Percentiles rank a stretch among this genome's conserved stretches.
Evolutionary conservation across 1,140 invertebrate genomes (phyloP).

Genomic region (Nasonia vitripennis): DNA sequence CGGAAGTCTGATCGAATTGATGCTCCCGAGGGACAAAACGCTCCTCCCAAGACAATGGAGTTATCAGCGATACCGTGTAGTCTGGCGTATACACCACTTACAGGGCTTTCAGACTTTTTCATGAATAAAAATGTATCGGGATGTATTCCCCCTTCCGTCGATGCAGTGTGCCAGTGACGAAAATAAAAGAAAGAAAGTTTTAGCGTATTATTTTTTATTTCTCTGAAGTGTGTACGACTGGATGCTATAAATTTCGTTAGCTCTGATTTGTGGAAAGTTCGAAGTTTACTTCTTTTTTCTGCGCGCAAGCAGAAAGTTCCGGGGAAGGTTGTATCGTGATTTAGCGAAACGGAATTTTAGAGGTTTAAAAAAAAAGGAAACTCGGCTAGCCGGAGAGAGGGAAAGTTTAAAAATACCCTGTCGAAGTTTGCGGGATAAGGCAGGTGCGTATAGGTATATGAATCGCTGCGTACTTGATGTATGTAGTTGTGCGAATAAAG

Average conservation of each 20-base stretch:
- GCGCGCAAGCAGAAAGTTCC: background rate
- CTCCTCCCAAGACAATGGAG: background rate
- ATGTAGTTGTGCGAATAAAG: background rate
- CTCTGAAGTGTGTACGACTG: background rate
- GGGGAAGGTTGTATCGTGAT: background rate
- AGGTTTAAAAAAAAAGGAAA: no score
- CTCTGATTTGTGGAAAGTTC: background rate
- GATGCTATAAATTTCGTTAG: background rate
- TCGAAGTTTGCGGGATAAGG: background rate
- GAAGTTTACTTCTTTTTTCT: background rate
- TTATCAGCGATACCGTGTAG: background rate
- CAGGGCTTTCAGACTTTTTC: background rate
- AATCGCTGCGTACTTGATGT: no score
- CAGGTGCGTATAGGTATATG: background rate
- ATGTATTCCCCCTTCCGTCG: background rate
- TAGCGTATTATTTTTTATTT: background rate
- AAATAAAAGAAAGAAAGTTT: background rate
- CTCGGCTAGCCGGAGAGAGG: background rate
- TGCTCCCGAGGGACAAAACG: background rate
- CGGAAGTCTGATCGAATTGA: background rate
- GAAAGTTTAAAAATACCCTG: background rate
- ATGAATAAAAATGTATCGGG: background rate
- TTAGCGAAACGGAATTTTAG: no score
- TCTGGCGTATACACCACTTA: background rate
- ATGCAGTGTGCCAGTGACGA: background rate